A percentile compares a stretch with the other conserved stretches of the same genome.
Conservation (phyloP, 2,797 vertebrate genomes). For the Galaxias olidus region DNA sequence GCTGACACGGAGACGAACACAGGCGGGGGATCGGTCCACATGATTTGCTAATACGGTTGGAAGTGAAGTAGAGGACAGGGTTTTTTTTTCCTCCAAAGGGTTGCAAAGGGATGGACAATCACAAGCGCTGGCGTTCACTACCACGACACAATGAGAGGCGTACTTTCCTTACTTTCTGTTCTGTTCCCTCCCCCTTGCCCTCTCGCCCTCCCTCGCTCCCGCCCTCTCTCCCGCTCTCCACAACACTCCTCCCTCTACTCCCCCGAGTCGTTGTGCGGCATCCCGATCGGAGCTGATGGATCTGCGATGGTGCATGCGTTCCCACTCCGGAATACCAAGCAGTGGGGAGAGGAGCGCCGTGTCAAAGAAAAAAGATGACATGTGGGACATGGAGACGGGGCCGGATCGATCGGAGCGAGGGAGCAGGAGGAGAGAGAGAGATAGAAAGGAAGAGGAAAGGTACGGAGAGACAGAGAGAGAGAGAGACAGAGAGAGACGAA, state of each 20-base stretch:
- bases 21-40: no score
- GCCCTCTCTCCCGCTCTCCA: conserved; percentile 49
- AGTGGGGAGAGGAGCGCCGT: conserved; percentile 60
- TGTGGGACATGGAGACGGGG: conserved; percentile 71
- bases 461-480: not conserved
- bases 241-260: conserved; percentile 35
- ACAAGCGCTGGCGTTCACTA: conserved; percentile 27
- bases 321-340: conserved; percentile 74
- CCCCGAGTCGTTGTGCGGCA: conserved; percentile 60
- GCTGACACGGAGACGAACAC: no score
- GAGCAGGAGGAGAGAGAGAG: conserved; percentile 32
- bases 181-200: conserved; percentile 1
- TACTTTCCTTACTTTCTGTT: no score
- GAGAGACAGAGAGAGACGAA: not conserved
- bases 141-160: no score
- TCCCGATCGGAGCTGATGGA: conserved; percentile 73
- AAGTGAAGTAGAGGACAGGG: conserved; percentile 29
- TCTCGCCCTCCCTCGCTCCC: conserved; percentile 19
- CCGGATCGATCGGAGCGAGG: conserved; percentile 68
- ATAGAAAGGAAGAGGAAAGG: conserved; percentile 58
- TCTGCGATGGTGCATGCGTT: conserved; percentile 72
- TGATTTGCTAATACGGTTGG: no score
- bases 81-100: no score
- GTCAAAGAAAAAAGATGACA: conserved; percentile 78
- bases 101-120: no score